Percentiles rank a stretch among this genome's conserved stretches.
Conservation (phyloP, 2,113 vertebrate species). For the Manacus vitellinus region DNA sequence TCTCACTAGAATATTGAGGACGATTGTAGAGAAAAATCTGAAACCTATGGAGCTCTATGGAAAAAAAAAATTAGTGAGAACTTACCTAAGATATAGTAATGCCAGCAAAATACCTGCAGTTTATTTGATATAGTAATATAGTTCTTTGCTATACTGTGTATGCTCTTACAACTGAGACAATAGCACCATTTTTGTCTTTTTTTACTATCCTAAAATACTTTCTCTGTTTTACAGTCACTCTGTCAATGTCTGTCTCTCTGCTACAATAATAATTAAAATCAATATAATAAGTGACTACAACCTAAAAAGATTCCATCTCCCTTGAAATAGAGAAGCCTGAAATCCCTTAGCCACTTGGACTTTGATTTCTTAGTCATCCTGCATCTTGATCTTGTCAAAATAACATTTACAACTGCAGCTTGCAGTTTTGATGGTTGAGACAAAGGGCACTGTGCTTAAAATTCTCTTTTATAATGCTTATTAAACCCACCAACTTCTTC, state of each 20-base stretch:
- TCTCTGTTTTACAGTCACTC: background rate
- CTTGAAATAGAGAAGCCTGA: background rate
- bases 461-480: background rate
- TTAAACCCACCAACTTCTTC: background rate
- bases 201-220: background rate
- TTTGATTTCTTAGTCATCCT: background rate
- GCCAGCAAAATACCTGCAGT: background rate
- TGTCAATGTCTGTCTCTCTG: background rate
- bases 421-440: background rate
- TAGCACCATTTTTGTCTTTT: background rate
- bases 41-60: background rate
- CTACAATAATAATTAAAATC: background rate
- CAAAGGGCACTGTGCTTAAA: background rate
- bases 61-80: background rate
- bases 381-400: background rate
- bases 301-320: background rate
- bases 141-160: background rate
- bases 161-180: background rate
- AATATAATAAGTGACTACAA: background rate
- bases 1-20: background rate
- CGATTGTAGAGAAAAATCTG: background rate
- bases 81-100: background rate
- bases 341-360: background rate
- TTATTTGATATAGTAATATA: background rate
- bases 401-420: background rate